Evolutionary conservation across 2,797 vertebrate species (phyloP).

Genomic region (Manis pentadactyla): DNA sequence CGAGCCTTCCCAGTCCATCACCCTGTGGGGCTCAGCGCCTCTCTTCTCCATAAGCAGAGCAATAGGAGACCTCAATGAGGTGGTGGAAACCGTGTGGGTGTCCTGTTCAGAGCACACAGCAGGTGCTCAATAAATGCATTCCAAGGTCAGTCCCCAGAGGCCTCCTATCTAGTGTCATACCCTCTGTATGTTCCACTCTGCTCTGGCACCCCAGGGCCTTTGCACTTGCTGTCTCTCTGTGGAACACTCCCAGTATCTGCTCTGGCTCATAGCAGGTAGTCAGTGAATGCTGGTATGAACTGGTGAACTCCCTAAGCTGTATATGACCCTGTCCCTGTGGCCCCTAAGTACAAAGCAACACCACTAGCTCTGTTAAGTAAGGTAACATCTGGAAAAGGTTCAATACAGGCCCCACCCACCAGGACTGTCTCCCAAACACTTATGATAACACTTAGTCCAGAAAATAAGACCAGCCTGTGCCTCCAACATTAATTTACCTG

Average conservation of each 20-base stretch:
- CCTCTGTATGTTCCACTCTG: neutral
- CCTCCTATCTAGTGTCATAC: neutral
- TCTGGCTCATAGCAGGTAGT: neutral
- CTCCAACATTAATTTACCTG: conserved; percentile 88
- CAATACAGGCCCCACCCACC: neutral
- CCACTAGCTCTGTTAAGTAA: neutral
- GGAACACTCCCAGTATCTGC: neutral
- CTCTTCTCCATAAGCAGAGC: neutral
- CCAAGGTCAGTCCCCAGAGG: neutral
- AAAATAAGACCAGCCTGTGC: neutral
- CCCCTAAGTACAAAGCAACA: neutral
- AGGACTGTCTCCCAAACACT: neutral
- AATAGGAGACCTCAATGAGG: neutral
- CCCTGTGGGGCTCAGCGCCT: fast-evolving
- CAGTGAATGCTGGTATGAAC: neutral
- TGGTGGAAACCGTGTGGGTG: neutral
- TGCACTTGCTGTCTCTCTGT: no score
- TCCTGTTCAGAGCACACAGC: neutral
- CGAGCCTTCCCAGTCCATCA: neutral
- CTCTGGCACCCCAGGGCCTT: no score
- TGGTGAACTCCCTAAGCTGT: neutral
- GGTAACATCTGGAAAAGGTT: neutral
- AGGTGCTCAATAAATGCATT: neutral
- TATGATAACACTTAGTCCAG: fast-evolving
- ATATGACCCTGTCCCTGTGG: neutral